Base-by-base conservation (phyloP, 2,797 vertebrate species). In the Xenops minutus region DNA sequence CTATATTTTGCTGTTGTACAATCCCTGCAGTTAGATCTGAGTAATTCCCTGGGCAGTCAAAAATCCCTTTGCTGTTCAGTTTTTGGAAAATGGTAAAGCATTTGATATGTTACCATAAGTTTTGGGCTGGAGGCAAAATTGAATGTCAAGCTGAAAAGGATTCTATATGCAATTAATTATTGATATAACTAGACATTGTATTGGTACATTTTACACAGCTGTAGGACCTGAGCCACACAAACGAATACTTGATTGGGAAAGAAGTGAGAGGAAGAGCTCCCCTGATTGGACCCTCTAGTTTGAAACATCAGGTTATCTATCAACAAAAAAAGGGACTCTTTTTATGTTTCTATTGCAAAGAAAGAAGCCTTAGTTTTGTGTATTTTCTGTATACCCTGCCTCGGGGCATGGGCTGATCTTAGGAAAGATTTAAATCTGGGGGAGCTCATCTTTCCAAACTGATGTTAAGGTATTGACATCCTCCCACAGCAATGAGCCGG, bases 401-500 rank as follows among this genome's bases (percentile, higher is more conserved):
- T 63, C 29, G 72, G 46, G 67, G 80, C 64, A 69, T 8, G 39
- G 69, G 39, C 73, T 91, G 84, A 68, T 69, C 58, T 75, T 43
- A 48, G 59, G 63, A 56, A 77, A 74, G 75, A 82, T 80, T 64
- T 75, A 68, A 80, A 89, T 80, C 66, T 77, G 75, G 44, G 68
- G 73, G 71, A 91, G 52, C 8, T 91, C 78, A 56, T 96, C 86
- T 89, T 89, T 79, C 71, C 68, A 75, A 81, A 79, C 1, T 80
- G 54, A 51, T 58, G 58, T 58, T 66, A 75, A 93, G 72, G 64
- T 73, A 92, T 67, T 92, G 93, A 90, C 77, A 49, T 49, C 56
- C 79, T 76, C 83, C 85, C 69, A 92, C 89, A 61, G 87, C 79
- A 78, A 21, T 22, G 61, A 96, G 76, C 56, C 14, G 2, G 32